Evolutionary conservation across 2,888 invertebrate species (phyloP).

Genomic region (Sepioteuthis lessoniana): DNA sequence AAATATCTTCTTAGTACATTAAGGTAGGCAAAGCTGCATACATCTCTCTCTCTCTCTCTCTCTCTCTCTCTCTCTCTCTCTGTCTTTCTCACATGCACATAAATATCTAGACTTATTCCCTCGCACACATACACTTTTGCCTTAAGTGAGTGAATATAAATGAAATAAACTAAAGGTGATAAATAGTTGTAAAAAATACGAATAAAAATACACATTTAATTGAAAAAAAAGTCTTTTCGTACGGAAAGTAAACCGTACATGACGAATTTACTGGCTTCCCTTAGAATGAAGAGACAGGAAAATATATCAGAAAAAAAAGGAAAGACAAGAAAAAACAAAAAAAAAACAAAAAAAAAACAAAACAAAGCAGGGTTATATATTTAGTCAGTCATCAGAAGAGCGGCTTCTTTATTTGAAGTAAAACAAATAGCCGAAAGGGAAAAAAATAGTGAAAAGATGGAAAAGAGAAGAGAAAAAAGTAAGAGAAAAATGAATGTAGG

Average conservation of each 20-base stretch:
- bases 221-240: background rate
- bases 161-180: background rate
- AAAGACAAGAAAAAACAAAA: background rate
- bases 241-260: background rate
- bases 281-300: background rate
- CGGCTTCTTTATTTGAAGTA: background rate
- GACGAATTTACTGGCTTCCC: background rate
- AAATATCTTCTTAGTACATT: no score
- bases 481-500: background rate
- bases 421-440: background rate
- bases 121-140: background rate
- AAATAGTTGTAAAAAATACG: background rate
- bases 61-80: no score
- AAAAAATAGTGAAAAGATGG: background rate
- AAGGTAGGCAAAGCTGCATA: no score
- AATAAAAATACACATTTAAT: background rate
- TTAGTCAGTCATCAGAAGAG: background rate
- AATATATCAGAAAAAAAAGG: background rate
- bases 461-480: background rate
- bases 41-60: no score
- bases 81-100: background rate
- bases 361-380: background rate
- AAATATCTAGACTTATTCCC: background rate
- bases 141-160: background rate
- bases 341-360: background rate